Percentiles rank a stretch among this genome's conserved stretches.
Conservation (phyloP, 2,888 invertebrate genomes). For the Dasypogon diadema region DNA sequence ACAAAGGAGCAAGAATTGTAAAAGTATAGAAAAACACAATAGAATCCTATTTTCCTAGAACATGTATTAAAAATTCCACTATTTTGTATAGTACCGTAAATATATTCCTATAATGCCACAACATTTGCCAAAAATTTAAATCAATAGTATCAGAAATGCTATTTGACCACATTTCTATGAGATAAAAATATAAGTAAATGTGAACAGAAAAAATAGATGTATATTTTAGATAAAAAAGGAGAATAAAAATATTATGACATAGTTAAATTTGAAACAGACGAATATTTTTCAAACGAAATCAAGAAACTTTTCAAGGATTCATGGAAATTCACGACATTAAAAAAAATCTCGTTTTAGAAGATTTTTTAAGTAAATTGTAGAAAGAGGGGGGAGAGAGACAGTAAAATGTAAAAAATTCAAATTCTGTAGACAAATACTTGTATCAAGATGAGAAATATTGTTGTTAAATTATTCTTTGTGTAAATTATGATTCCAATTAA, state of each 20-base stretch:
- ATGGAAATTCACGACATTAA: constrained; percentile 4
- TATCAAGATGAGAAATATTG: constrained; percentile 49
- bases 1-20: constrained; percentile 14
- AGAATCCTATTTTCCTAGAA: constrained; percentile 40
- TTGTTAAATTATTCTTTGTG: constrained; percentile 50
- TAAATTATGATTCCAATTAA: constrained; percentile 48
- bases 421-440: constrained; percentile 47
- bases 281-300: constrained; percentile 36
- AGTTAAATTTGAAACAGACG: constrained; percentile 11
- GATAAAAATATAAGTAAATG: constrained; percentile 11
- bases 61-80: constrained; percentile 36
- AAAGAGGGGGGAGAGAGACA: too few species aligned
- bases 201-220: constrained; percentile 23
- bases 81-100: constrained; percentile 40
- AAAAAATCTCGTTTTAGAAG: constrained; percentile 56
- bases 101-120: constrained; percentile 29
- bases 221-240: constrained; percentile 49
- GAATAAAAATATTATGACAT: constrained; percentile 14
- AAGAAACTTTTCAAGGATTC: neutral
- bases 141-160: constrained; percentile 27
- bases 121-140: constrained; percentile 33
- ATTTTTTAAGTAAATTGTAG: constrained; percentile 42
- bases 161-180: constrained; percentile 45
- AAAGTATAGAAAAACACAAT: constrained; percentile 30
- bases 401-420: constrained; percentile 18